Evolutionary conservation across 2,888 invertebrate genomes (phyloP).

Genomic region (Notodonta ziczac): DNA sequence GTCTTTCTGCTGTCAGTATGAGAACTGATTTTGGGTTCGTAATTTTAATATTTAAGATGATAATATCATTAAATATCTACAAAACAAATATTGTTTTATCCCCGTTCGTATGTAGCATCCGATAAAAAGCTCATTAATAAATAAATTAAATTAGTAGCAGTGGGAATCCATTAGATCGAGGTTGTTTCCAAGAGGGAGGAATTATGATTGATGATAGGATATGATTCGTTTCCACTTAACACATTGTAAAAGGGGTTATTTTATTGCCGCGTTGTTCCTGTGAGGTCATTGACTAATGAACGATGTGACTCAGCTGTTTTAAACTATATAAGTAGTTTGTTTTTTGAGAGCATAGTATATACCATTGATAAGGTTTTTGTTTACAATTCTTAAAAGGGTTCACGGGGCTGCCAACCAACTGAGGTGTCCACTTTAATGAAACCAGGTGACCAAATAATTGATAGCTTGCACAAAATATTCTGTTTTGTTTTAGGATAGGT

Average conservation of each 20-base stretch:
- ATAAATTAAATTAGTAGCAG: slow-evolving; percentile 59
- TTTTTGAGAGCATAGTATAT: slow-evolving; percentile 54
- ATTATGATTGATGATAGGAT: slow-evolving; percentile 82
- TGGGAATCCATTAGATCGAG: slow-evolving; percentile 56
- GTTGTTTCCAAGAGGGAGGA: slow-evolving; percentile 59
- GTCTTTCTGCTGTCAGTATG: no score
- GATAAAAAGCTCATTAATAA: slow-evolving; percentile 33
- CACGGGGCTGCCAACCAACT: not conserved
- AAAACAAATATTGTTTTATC: not conserved
- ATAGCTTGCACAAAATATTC: no score
- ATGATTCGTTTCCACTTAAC: slow-evolving; percentile 82
- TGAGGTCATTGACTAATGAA: slow-evolving; percentile 80
- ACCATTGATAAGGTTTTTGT: slow-evolving; percentile 36
- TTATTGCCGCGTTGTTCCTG: slow-evolving; percentile 73
- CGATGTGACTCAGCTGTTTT: slow-evolving; percentile 69
- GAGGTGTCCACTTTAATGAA: not conserved
- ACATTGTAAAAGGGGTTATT: slow-evolving; percentile 80
- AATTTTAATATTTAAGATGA: no score
- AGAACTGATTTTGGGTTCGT: no score
- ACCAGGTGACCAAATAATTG: not conserved
- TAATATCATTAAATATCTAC: no score
- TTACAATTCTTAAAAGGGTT: slow-evolving; percentile 27
- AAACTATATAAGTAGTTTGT: slow-evolving; percentile 56
- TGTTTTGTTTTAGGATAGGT: no score
- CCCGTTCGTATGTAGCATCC: slow-evolving; percentile 13